phyloP scores from a whole-genome alignment of 1,140 invertebrate species.

The Zophobas atratus region DNA sequence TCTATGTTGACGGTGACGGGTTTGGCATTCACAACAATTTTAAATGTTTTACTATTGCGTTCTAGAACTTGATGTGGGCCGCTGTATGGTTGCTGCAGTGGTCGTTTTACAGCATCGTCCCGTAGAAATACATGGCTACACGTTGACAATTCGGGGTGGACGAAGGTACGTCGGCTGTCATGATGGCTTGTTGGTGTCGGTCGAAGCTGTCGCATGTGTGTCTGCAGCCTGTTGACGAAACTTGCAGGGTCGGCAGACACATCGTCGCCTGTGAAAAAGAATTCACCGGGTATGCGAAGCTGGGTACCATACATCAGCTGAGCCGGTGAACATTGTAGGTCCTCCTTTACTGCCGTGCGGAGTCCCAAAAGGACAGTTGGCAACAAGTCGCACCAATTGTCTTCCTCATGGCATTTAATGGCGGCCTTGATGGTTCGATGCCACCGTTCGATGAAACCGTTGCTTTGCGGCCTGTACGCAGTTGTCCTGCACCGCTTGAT shows the following conservation, averaged over 20 bases:
- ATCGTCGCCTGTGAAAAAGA: slow-evolving; percentile 52
- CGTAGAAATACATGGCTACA: slow-evolving; percentile 64
- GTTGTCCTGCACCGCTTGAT: slow-evolving; percentile 57
- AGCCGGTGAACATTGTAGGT: slow-evolving; percentile 59
- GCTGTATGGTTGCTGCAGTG: slow-evolving; percentile 66
- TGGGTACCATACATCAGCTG: slow-evolving; percentile 65
- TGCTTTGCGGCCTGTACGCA: slow-evolving; percentile 63
- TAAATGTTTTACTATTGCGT: slow-evolving; percentile 30
- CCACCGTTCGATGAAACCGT: slow-evolving; percentile 63
- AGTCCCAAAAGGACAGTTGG: slow-evolving; percentile 64
- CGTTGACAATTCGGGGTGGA: slow-evolving; percentile 56
- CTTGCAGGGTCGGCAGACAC: neutral
- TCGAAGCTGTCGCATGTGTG: neutral
- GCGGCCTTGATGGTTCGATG: slow-evolving; percentile 68
- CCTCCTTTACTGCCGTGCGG: slow-evolving; percentile 58
- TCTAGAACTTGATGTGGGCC: slow-evolving; percentile 65
- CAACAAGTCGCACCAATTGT: slow-evolving; percentile 41
- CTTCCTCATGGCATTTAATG: slow-evolving; percentile 70
- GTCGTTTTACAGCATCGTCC: slow-evolving; percentile 59
- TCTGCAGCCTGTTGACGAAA: neutral
- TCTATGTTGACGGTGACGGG: slow-evolving; percentile 62
- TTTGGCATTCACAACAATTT: slow-evolving; percentile 48
- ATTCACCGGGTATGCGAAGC: slow-evolving; percentile 64
- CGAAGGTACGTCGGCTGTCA: slow-evolving; percentile 53
- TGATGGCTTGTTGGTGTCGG: slow-evolving; percentile 50